Percentiles rank a stretch among this genome's conserved stretches.
These are phyloP conservation scores for Chrysocyon brachyurus DNA, from an alignment of 2,797 vertebrate genomes.

Conservation along the genomic window DNA sequence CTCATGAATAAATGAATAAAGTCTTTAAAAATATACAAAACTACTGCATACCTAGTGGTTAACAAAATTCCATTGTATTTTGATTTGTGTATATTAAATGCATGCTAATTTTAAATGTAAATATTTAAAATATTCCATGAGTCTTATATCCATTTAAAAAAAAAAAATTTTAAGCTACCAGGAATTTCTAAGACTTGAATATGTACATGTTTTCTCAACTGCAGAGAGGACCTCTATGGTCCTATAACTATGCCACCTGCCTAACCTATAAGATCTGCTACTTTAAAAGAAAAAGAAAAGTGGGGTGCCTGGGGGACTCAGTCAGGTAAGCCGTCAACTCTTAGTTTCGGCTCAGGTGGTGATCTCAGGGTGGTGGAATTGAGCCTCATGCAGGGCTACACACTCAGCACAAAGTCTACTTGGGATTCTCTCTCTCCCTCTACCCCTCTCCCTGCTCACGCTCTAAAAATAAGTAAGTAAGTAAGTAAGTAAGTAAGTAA, in stretches of 20 bases:
- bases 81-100: neutral
- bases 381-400: neutral
- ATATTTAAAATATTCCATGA: neutral
- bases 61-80: neutral
- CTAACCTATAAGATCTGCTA: neutral
- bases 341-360: neutral
- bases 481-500: neutral
- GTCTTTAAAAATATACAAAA: too few relatives aligned
- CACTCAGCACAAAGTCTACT: neutral
- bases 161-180: neutral
- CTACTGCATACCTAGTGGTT: neutral
- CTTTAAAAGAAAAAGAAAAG: neutral
- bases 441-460: neutral
- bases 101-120: neutral
- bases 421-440: too few relatives aligned
- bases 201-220: neutral
- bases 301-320: accelerated
- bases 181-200: neutral
- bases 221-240: neutral
- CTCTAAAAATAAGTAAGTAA: neutral
- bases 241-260: neutral
- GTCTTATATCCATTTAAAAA: neutral
- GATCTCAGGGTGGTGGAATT: neutral
- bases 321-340: neutral
- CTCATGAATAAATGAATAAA: too few relatives aligned